Evolutionary conservation across 1,140 invertebrate genomes (phyloP), one percentile per base, ranked within the genome.

Genomic region (Drosophila lacertosa): DNA sequence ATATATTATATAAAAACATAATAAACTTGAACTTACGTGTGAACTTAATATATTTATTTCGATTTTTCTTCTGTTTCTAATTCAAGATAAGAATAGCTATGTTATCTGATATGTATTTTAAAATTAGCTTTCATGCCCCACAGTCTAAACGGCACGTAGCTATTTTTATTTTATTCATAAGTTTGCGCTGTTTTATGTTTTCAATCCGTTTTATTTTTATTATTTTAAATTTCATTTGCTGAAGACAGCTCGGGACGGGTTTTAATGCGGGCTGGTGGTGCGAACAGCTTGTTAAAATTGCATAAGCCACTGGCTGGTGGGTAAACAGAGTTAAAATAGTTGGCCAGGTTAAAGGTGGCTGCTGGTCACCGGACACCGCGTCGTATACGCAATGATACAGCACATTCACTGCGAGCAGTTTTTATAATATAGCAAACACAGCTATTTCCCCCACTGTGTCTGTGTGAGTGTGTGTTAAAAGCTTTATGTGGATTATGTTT

Each of bases 401-500:
- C 42, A 69, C 48, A 58, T 70, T 64, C 55, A 57, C 26, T 44
- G 51, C 37, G 42, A 35, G 50, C 60, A 44, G 50, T 57, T 70
- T 45, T 70, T 65, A 63, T 50, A 45, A 63, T 50, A 45, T 54
- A 69, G 63, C 48, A 53, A 62, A 22, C 50, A 50, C 13, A 66
- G 22, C 15, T 39, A 53, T 63, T 29, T 33, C 24, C 40, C 40
- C 24, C 40, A 44, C 37, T 15, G 24, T 54, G 18, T 39, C n/a
- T 32, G 39, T 16, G 29, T 54, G 22, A 3, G 44, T 47, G 62
- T 58, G 45, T 65, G 62, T 51, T 69, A 69, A 74, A 70, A 74
- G 71, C 71, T 74, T 74, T 74, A 74, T 74, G 67, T 51, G 71
- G 71, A 70, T 74, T 74, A 74, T 70, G 67, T 65, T 74, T 74